phyloP scores from a whole-genome alignment of 2,797 vertebrate species.

The Spinus pinus region DNA sequence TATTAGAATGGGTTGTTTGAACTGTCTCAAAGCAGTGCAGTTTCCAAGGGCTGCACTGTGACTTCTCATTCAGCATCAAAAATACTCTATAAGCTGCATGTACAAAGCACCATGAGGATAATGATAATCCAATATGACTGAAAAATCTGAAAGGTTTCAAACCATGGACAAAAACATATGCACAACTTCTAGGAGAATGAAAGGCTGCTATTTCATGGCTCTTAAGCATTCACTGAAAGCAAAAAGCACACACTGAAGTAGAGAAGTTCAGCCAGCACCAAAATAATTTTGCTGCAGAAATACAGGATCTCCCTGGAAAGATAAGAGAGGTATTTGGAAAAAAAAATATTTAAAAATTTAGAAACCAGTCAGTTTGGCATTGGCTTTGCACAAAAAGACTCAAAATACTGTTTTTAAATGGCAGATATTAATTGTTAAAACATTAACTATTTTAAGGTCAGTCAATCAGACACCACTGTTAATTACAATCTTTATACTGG shows the following conservation, averaged over 20 bases:
- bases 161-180: background rate
- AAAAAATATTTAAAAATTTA: background rate
- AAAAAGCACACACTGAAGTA: background rate
- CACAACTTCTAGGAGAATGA: background rate
- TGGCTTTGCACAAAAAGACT: background rate
- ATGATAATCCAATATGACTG: rapidly evolving
- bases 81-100: background rate
- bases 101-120: rapidly evolving
- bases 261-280: background rate
- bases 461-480: background rate
- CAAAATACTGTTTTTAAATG: background rate
- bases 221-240: background rate
- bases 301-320: background rate
- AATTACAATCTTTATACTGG: background rate
- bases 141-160: background rate
- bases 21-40: background rate
- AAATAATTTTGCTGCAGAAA: background rate
- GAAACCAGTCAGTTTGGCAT: background rate
- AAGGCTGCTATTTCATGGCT: background rate
- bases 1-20: background rate
- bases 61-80: background rate
- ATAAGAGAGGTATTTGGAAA: background rate
- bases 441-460: background rate
- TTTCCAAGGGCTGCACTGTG: background rate
- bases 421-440: background rate